Evolutionary conservation across 2,888 invertebrate species (phyloP).

Genomic region (Tryphoninae sp.): DNA sequence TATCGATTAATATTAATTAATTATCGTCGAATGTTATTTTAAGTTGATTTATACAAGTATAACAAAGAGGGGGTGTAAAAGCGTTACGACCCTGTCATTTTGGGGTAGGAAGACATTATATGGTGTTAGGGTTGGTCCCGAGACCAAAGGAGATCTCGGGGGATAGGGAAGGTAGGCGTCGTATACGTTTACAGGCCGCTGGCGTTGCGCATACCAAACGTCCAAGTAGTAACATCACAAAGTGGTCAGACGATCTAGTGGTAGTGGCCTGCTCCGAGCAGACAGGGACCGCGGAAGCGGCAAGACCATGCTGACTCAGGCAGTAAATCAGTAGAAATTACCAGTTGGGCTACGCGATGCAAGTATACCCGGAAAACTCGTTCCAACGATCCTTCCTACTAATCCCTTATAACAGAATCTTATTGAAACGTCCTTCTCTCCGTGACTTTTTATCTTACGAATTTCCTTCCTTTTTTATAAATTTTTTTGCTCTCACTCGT

Average conservation of each 20-base stretch:
- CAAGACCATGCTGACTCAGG: conserved; percentile 57
- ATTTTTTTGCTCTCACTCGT: background rate
- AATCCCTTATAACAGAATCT: background rate
- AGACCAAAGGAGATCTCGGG: conserved; percentile 17
- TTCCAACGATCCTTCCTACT: background rate
- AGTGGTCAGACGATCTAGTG: conserved; percentile 46
- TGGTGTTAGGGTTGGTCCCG: conserved; percentile 44
- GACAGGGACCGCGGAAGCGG: conserved; percentile 19
- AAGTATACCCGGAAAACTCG: conserved; percentile 44
- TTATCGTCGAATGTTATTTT: no score
- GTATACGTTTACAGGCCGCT: conserved; percentile 5
- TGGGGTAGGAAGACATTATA: conserved; percentile 3
- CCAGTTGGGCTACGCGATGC: conserved; percentile 48
- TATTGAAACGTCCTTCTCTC: background rate
- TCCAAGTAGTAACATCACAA: conserved; percentile 47
- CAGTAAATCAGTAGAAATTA: conserved; percentile 61
- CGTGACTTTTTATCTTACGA: background rate
- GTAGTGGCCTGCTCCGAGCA: conserved; percentile 31
- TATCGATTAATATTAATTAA: no score
- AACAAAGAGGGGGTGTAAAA: no score
- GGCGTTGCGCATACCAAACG: conserved; percentile 1
- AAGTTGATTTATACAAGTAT: no score
- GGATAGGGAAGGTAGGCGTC: background rate
- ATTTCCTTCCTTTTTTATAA: background rate
- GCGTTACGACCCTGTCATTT: background rate